A percentile compares a stretch with the other conserved stretches of the same genome.
Conservation (phyloP, 2,113 vertebrate genomes). For the Haemorhous mexicanus region DNA sequence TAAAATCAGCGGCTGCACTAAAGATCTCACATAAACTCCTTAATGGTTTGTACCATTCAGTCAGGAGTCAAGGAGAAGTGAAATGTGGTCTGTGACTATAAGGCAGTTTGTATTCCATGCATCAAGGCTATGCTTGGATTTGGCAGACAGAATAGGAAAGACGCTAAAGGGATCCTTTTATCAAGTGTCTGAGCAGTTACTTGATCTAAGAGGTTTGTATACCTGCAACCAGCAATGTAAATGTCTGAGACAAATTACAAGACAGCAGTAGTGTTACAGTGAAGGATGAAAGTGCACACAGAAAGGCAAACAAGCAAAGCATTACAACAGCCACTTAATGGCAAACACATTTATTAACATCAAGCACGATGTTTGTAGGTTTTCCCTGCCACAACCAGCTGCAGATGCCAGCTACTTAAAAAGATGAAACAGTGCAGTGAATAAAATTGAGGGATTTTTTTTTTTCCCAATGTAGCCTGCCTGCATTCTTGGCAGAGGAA, state of each 20-base stretch:
- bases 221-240: constrained; percentile 64
- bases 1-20: constrained; percentile 33
- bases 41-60: constrained; percentile 30
- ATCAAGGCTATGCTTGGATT: constrained; percentile 37
- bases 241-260: constrained; percentile 69
- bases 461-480: background rate
- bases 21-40: constrained; percentile 42
- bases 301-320: constrained; percentile 68
- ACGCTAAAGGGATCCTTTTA: constrained; percentile 51
- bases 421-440: constrained; percentile 51
- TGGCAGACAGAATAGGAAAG: constrained; percentile 46
- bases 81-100: constrained; percentile 34
- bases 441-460: background rate
- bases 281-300: constrained; percentile 69
- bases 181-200: constrained; percentile 60
- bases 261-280: constrained; percentile 48
- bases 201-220: constrained; percentile 66
- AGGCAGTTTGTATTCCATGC: constrained; percentile 47
- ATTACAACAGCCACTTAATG: constrained; percentile 66
- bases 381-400: constrained; percentile 40
- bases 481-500: constrained; percentile 40
- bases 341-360: constrained; percentile 71
- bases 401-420: constrained; percentile 53
- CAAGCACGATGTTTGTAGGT: constrained; percentile 53
- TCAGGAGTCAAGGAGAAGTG: constrained; percentile 35